Evolutionary conservation across 1,140 invertebrate species (phyloP).

Genomic region (Meloidogyne floridensis): DNA sequence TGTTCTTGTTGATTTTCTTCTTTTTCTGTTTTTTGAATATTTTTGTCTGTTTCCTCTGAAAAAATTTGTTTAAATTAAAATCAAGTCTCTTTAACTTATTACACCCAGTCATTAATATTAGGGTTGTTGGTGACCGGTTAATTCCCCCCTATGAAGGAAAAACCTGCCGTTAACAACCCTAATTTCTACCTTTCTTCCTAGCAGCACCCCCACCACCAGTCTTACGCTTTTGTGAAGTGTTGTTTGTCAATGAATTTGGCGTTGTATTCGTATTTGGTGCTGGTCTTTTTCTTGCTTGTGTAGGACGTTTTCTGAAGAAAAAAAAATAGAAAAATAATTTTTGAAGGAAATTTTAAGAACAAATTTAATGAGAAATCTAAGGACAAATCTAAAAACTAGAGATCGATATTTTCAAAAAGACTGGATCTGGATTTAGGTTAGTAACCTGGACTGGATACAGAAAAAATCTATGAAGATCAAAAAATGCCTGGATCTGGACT

Average conservation of each 20-base stretch:
- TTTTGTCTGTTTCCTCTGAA: background rate
- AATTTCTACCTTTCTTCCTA: background rate
- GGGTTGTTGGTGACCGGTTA: no score
- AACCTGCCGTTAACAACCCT: no score
- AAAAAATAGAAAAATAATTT: constrained; percentile 19
- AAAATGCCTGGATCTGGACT: no score
- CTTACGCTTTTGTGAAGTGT: background rate
- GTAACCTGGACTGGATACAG: no score
- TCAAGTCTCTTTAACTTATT: background rate
- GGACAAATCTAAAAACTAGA: background rate
- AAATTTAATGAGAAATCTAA: background rate
- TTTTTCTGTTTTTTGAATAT: background rate
- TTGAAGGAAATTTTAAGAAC: background rate
- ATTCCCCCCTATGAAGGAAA: no score
- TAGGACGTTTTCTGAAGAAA: background rate
- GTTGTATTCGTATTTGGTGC: background rate
- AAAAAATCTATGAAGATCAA: no score
- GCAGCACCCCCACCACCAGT: background rate
- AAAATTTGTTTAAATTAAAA: background rate
- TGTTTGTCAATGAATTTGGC: background rate
- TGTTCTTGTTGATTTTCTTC: background rate
- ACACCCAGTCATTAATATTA: no score
- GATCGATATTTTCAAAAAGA: no score
- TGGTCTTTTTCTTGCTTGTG: constrained; percentile 19
- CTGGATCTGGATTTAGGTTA: no score